Percentiles rank a stretch among this genome's conserved stretches.
Evolutionary conservation across 2,113 vertebrate species (phyloP).

Genomic region (Scartelaos histophorus): DNA sequence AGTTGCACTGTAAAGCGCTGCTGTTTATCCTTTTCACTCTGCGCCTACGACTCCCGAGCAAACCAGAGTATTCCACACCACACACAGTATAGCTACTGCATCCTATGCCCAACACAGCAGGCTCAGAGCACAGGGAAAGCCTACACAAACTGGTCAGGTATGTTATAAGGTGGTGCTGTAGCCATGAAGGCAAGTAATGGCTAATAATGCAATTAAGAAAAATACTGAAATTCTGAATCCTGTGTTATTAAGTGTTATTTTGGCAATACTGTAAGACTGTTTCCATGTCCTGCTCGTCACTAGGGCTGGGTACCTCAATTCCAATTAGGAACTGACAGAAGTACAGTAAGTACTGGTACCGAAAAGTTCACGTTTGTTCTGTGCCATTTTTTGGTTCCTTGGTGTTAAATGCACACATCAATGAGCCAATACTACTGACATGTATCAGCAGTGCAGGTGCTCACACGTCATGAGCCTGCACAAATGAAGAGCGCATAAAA

Average conservation of each 20-base stretch:
- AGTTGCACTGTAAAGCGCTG: slow-evolving; percentile 18
- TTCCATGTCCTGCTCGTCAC: too few species aligned
- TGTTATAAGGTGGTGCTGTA: neutral
- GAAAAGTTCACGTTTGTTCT: too few species aligned
- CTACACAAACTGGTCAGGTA: slow-evolving; percentile 14
- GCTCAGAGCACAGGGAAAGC: slow-evolving; percentile 29
- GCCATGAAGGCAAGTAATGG: neutral
- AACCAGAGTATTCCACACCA: slow-evolving; percentile 55
- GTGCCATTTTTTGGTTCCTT: too few species aligned
- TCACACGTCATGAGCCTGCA: too few species aligned
- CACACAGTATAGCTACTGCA: slow-evolving; percentile 39
- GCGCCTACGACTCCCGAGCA: slow-evolving; percentile 57
- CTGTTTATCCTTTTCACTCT: slow-evolving; percentile 65
- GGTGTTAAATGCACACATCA: too few species aligned
- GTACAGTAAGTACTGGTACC: too few species aligned
- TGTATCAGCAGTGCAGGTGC: too few species aligned
- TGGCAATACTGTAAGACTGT: neutral
- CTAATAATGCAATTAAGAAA: neutral
- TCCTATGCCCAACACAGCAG: slow-evolving; percentile 31
- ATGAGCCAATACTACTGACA: too few species aligned
- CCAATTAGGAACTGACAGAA: too few species aligned
- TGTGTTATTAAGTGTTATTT: neutral
- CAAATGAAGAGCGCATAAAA: too few species aligned
- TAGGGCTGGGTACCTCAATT: too few species aligned
- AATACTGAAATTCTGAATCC: neutral